phyloP scores from a whole-genome alignment of 2,888 invertebrate genomes.

The Agrochola lychnidis region DNA sequence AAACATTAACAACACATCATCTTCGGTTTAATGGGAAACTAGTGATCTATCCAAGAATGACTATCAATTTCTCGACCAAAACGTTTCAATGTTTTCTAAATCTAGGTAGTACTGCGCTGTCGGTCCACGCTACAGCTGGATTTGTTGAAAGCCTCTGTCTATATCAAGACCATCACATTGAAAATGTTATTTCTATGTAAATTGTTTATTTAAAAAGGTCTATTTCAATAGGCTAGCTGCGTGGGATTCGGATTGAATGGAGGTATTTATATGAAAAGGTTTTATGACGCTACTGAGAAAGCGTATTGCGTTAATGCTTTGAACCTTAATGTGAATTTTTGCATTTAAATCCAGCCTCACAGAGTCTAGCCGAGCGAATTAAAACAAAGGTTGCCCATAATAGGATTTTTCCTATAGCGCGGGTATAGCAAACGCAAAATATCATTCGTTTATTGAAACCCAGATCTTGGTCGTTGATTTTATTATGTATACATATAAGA shows the following conservation, averaged over 20 bases:
- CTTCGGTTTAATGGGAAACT: not conserved
- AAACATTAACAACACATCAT: not conserved
- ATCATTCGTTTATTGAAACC: not conserved
- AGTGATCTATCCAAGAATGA: not conserved
- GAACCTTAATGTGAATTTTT: constrained; percentile 13
- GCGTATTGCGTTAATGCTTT: constrained; percentile 24
- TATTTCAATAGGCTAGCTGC: constrained; percentile 27
- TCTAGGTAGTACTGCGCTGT: not conserved
- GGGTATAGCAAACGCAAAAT: not conserved
- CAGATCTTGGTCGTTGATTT: not conserved
- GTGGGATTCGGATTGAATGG: constrained; percentile 23
- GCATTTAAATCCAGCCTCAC: too few species aligned
- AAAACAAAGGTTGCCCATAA: not conserved
- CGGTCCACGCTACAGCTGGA: constrained; percentile 14
- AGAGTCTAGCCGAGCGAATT: not conserved
- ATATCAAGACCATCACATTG: constrained; percentile 47
- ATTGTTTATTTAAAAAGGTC: constrained; percentile 52
- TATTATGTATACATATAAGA: not conserved
- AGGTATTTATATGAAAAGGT: constrained; percentile 40
- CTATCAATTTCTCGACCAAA: not conserved
- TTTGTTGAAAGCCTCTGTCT: constrained; percentile 48
- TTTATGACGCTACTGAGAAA: constrained; percentile 24
- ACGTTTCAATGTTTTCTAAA: not conserved
- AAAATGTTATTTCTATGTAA: constrained; percentile 58
- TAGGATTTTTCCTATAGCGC: not conserved